Percentiles rank a stretch among this genome's conserved stretches.
Evolutionary conservation across 2,888 invertebrate genomes (phyloP).

Genomic region (Morpho deidamia): DNA sequence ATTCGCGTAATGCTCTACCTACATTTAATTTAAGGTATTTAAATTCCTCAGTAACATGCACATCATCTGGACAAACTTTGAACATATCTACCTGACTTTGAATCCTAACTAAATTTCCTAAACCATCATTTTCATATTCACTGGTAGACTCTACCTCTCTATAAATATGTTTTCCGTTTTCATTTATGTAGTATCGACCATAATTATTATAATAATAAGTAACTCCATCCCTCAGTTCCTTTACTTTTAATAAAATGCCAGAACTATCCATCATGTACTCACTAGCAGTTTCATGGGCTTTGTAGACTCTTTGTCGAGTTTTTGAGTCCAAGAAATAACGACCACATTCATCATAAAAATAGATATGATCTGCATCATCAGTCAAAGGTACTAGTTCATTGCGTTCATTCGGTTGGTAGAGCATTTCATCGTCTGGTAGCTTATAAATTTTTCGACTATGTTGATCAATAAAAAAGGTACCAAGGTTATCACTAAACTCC

Average conservation of each 20-base stretch:
- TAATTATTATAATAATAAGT: constrained; percentile 62
- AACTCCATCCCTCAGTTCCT: constrained; percentile 54
- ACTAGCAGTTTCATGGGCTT: constrained; percentile 56
- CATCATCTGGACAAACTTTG: constrained; percentile 55
- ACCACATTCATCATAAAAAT: constrained; percentile 67
- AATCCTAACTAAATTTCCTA: constrained; percentile 68
- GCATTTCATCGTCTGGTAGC: constrained; percentile 41
- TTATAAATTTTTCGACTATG: constrained; percentile 64
- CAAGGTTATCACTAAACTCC: constrained; percentile 60
- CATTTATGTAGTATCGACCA: constrained; percentile 62
- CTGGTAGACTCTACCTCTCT: constrained; percentile 53
- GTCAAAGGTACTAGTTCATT: constrained; percentile 53
- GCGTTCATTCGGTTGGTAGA: constrained; percentile 58
- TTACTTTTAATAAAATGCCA: constrained; percentile 56
- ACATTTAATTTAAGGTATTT: constrained; percentile 58
- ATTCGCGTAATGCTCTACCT: constrained; percentile 56
- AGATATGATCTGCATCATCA: constrained; percentile 55
- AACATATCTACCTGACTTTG: constrained; percentile 55
- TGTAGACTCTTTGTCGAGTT: constrained; percentile 57
- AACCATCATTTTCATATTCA: constrained; percentile 69
- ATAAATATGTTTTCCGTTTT: constrained; percentile 61
- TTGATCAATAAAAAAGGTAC: constrained; percentile 57
- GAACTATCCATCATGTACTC: constrained; percentile 66
- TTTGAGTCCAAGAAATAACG: constrained; percentile 54
- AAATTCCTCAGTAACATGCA: constrained; percentile 62